These are phyloP conservation scores for Semnornis frantzii DNA, from an alignment of 2,113 vertebrate genomes.

Conservation along the genomic window DNA sequence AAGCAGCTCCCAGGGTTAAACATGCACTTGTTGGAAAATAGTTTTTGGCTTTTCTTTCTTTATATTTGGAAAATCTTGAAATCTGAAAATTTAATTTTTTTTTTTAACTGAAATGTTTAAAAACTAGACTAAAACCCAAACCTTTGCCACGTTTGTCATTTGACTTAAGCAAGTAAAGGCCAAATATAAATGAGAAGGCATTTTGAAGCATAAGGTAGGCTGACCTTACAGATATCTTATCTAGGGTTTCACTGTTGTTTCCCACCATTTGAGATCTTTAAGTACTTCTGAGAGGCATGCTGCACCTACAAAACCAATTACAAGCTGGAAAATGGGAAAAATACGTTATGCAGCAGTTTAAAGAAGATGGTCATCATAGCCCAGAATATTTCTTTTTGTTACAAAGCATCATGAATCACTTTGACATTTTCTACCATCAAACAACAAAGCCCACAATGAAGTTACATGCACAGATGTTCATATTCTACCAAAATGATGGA, in stretches of 20 bases:
- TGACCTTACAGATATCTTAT: neutral
- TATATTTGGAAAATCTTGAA: neutral
- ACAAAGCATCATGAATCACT: neutral
- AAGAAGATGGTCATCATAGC: neutral
- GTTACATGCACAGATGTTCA: neutral
- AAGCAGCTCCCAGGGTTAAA: neutral
- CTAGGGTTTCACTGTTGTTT: neutral
- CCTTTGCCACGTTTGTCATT: neutral
- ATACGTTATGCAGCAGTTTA: neutral
- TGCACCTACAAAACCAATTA: neutral
- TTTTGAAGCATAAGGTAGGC: neutral
- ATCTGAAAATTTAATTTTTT: too few species aligned
- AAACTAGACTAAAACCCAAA: neutral
- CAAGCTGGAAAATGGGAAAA: neutral
- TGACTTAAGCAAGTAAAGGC: neutral
- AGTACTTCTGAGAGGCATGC: neutral
- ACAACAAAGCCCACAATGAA: neutral
- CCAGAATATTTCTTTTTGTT: neutral
- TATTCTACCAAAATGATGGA: neutral
- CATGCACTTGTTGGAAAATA: neutral
- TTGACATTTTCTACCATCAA: neutral
- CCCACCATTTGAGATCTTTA: neutral
- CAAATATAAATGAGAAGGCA: neutral
- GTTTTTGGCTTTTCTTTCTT: neutral
- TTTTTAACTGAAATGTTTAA: neutral